Percentiles rank a stretch among this genome's conserved stretches.
These are phyloP conservation scores for Drosophila robusta DNA, from an alignment of 2,888 invertebrate genomes.

Conservation along the genomic window DNA sequence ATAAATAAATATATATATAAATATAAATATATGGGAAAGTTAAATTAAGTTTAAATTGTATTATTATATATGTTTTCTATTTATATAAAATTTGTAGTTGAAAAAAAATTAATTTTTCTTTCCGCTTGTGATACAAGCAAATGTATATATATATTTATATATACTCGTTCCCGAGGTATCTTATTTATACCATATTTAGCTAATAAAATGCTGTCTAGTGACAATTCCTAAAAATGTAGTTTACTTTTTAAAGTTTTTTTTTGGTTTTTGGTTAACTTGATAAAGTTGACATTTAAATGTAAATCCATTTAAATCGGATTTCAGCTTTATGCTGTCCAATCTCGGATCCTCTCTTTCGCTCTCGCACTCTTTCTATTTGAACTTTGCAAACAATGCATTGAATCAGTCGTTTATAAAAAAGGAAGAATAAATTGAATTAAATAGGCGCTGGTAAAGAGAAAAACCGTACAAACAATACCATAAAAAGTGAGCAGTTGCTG, in stretches of 20 bases:
- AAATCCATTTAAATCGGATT: constrained; percentile 55
- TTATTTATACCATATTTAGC: neutral
- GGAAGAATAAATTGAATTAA: constrained; percentile 53
- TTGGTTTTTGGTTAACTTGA: constrained; percentile 19
- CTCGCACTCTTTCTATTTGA: constrained; percentile 13
- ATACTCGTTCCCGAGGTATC: too few relatives aligned
- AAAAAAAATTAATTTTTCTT: too few relatives aligned
- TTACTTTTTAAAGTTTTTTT: constrained; percentile 3
- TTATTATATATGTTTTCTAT: too few relatives aligned
- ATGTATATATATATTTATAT: too few relatives aligned
- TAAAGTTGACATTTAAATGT: constrained; percentile 42
- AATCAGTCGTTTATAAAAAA: constrained; percentile 18
- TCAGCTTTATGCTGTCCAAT: constrained; percentile 25
- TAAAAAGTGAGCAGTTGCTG: constrained; percentile 35
- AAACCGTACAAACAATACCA: constrained; percentile 45
- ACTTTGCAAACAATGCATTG: constrained; percentile 35
- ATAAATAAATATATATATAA: too few relatives aligned
- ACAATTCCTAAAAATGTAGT: neutral
- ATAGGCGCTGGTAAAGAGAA: constrained; percentile 39
- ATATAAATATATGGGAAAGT: too few relatives aligned
- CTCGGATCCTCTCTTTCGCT: constrained; percentile 1
- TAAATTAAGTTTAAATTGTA: too few relatives aligned
- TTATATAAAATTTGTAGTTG: too few relatives aligned
- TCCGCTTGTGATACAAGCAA: too few relatives aligned
- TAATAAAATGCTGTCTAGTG: neutral